phyloP scores from a whole-genome alignment of 2,113 vertebrate genomes.

The Podarcis raffonei region DNA sequence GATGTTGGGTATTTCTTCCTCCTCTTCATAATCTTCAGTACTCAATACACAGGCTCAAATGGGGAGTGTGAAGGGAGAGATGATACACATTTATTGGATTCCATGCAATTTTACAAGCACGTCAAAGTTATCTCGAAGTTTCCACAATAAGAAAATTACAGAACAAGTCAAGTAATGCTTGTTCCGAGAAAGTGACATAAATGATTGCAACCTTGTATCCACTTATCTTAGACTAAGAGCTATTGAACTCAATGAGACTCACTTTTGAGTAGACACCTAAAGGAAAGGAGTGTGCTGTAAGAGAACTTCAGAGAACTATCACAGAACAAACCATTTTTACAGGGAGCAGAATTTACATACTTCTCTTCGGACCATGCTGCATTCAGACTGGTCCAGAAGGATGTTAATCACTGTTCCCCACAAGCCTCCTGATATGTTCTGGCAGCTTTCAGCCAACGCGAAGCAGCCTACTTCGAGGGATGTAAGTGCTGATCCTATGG shows the following conservation, averaged over 20 bases:
- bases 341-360: slow-evolving; percentile 69
- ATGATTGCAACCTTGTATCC: not conserved
- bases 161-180: too few species aligned
- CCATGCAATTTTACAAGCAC: not conserved
- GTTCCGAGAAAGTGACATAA: too few species aligned
- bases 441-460: slow-evolving; percentile 90
- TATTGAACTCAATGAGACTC: not conserved
- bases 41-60: not conserved
- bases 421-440: slow-evolving; percentile 96
- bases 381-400: slow-evolving; percentile 91
- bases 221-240: not conserved
- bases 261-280: not conserved
- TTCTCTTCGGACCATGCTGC: slow-evolving; percentile 95
- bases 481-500: slow-evolving; percentile 89
- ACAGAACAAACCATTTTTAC: not conserved
- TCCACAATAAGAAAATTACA: not conserved
- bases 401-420: slow-evolving; percentile 95
- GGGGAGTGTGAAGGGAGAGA: not conserved
- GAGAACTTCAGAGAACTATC: not conserved
- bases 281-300: too few species aligned
- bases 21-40: not conserved
- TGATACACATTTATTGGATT: not conserved
- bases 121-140: not conserved
- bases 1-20: too few species aligned
- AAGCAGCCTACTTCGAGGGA: slow-evolving; percentile 85